Percentiles rank a stretch among this genome's conserved stretches.
These are phyloP conservation scores for Trachelus stipa DNA, from an alignment of 2,888 invertebrate species.

Conservation along the genomic window DNA sequence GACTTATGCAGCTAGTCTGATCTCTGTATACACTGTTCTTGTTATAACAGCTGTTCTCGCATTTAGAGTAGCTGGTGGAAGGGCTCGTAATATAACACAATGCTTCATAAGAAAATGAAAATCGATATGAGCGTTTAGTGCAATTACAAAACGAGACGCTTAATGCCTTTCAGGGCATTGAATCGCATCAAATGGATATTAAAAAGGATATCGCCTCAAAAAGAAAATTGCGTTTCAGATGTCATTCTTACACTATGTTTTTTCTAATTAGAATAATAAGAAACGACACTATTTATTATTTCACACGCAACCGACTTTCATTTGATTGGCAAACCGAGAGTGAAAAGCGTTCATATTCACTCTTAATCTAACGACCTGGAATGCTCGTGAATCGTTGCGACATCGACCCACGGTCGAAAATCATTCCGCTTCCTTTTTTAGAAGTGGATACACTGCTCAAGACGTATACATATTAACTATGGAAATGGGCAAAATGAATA, in stretches of 20 bases:
- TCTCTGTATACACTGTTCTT: constrained; percentile 78
- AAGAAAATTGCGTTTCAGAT: background rate
- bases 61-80: constrained; percentile 80
- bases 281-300: background rate
- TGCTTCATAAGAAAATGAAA: constrained; percentile 46
- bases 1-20: constrained; percentile 76
- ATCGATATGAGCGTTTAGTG: constrained; percentile 3
- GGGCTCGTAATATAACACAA: constrained; percentile 44
- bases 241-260: background rate
- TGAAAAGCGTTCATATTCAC: background rate
- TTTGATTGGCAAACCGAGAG: background rate
- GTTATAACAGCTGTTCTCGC: constrained; percentile 76
- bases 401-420: background rate
- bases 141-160: background rate
- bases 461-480: background rate
- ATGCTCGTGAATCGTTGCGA: background rate
- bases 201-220: background rate
- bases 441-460: background rate
- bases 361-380: background rate
- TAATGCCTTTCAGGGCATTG: background rate
- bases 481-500: background rate
- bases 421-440: background rate
- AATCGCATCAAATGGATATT: background rate
- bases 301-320: background rate
- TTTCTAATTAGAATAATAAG: background rate